A percentile compares a stretch with the other conserved stretches of the same genome.
Conservation (phyloP, 2,113 vertebrate species). For the Psammodynastes pulverulentus region DNA sequence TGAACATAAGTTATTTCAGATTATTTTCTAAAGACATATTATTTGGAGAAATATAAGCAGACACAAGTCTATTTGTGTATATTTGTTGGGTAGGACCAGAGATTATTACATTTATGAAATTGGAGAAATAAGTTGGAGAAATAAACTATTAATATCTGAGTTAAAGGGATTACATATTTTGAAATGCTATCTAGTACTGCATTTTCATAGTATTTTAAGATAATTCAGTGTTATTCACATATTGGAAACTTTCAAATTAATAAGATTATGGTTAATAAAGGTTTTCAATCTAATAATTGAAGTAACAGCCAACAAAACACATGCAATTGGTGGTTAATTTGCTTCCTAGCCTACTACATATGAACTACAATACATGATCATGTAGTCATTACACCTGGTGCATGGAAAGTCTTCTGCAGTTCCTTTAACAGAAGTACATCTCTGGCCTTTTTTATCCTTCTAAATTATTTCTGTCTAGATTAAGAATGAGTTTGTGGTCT, state of each 20-base stretch:
- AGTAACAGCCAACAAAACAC: background rate
- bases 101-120: background rate
- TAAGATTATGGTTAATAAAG: background rate
- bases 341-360: background rate
- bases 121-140: background rate
- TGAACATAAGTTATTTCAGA: background rate
- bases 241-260: background rate
- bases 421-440: background rate
- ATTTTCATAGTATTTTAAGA: background rate
- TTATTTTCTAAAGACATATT: background rate
- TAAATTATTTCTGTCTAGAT: background rate
- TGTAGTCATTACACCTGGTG: background rate
- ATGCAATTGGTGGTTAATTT: background rate
- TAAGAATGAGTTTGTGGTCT: background rate
- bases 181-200: background rate
- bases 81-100: background rate
- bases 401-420: background rate
- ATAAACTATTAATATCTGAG: background rate
- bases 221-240: background rate
- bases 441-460: background rate
- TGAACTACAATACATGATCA: background rate
- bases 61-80: background rate
- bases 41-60: background rate
- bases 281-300: background rate
- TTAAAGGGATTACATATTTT: background rate